Conservation (phyloP, 2,797 vertebrate species). For the Macropodus opercularis region DNA sequence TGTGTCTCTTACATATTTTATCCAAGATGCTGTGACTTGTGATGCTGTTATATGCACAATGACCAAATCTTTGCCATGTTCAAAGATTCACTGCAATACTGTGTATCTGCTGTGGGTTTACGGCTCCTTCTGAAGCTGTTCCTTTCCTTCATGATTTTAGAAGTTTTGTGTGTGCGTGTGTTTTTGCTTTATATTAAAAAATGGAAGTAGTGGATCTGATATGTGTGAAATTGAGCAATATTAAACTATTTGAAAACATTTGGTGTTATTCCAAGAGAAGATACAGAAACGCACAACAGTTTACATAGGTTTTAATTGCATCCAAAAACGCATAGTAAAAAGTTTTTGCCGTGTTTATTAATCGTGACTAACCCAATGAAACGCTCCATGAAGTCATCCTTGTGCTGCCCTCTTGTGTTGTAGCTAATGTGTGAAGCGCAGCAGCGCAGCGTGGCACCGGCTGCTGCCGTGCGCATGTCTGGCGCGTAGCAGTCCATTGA, state of each 20-base stretch:
- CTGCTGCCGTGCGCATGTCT: slow-evolving; percentile 19
- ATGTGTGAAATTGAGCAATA: slow-evolving; percentile 48
- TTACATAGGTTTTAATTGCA: no score
- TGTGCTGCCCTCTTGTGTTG: slow-evolving; percentile 31
- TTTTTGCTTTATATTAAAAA: slow-evolving; percentile 46
- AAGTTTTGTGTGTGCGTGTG: slow-evolving; percentile 1
- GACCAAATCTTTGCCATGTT: slow-evolving; percentile 6
- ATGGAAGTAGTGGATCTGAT: slow-evolving; percentile 51
- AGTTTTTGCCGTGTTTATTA: no score
- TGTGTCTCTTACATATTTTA: slow-evolving; percentile 26
- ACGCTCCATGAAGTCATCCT: no score
- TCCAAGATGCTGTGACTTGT: slow-evolving; percentile 67
- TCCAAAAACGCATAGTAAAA: no score
- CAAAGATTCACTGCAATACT: not conserved
- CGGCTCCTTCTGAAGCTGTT: not conserved
- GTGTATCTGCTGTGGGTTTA: slow-evolving; percentile 32
- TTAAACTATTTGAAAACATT: slow-evolving; percentile 46
- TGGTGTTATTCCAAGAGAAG: not conserved
- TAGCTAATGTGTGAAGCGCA: not conserved
- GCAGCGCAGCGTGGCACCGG: no score
- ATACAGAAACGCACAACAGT: not conserved
- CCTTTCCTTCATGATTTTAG: slow-evolving; percentile 11
- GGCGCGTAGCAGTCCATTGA: slow-evolving; percentile 13
- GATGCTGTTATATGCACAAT: slow-evolving; percentile 23
- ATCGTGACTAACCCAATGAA: no score